These are phyloP conservation scores for Pachypeltis micranthus DNA, from an alignment of 1,140 invertebrate genomes.

Conservation along the genomic window DNA sequence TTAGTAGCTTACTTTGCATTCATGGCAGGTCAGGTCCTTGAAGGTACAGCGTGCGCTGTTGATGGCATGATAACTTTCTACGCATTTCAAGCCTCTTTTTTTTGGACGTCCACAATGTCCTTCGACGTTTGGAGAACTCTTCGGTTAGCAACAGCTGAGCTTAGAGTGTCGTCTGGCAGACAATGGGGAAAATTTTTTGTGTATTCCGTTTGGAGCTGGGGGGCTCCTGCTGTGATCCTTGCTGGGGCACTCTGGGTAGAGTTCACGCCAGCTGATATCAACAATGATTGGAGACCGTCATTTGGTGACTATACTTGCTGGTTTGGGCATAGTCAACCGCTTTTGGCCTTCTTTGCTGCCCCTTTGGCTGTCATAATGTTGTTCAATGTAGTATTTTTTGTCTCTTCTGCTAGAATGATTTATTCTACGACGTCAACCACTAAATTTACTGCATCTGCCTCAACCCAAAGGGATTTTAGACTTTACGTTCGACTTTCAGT, in stretches of 20 bases:
- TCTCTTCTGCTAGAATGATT: constrained; percentile 41
- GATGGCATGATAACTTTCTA: constrained; percentile 40
- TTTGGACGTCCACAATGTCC: constrained; percentile 48
- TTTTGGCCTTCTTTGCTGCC: constrained; percentile 42
- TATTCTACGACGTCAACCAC: constrained; percentile 34
- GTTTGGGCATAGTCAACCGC: constrained; percentile 40
- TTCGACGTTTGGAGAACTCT: constrained; percentile 46
- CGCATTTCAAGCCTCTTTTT: constrained; percentile 42
- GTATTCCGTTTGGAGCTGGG: constrained; percentile 45
- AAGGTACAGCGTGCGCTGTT: constrained; percentile 30
- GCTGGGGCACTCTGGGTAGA: constrained; percentile 39
- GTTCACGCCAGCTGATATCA: constrained; percentile 32
- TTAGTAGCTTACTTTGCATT: constrained; percentile 39
- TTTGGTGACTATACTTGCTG: constrained; percentile 42
- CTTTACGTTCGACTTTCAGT: constrained; percentile 44
- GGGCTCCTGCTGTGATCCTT: constrained; percentile 39
- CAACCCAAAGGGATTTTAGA: constrained; percentile 35
- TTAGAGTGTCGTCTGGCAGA: constrained; percentile 35
- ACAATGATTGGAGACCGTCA: constrained; percentile 34
- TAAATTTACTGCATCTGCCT: constrained; percentile 31
- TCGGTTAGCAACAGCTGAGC: constrained; percentile 38
- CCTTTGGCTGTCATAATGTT: constrained; percentile 40
- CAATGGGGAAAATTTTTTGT: constrained; percentile 37
- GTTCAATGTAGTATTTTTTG: constrained; percentile 41
- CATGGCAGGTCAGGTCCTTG: constrained; percentile 32